Base-by-base conservation (phyloP, 53 echinoderm and acorn worm species). In the Echinometra lucunter region DNA sequence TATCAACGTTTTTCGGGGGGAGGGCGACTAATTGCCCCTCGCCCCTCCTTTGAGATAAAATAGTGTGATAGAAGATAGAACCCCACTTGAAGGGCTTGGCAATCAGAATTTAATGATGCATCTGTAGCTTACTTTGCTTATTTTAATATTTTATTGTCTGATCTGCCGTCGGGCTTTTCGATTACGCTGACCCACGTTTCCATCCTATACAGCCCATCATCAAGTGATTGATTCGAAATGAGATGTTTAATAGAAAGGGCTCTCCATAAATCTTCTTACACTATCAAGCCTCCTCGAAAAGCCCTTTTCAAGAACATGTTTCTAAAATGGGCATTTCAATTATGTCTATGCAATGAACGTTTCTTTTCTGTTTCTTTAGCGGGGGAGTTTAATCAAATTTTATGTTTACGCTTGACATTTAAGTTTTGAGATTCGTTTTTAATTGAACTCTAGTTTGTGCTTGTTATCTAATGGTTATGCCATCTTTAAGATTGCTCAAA, bases 41-140 rank as follows among this genome's bases (percentile, higher is more conserved):
- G n/a, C n/a, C n/a, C n/a, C n/a, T n/a, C n/a, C n/a, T n/a, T n/a
- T n/a, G n/a, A n/a, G n/a, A n/a, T n/a, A n/a, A n/a, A n/a, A n/a
- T n/a, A n/a, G n/a, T n/a, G n/a, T n/a, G 72, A 72, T 72, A 16
- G 28, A 13, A 13, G 72, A 13, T 34, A 35, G 1, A 15, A 72
- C 72, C 72, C 34, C 15, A 72, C 72, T 72, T 10, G 72, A 72
- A 13, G 81, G 81, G 23, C 42, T 44, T 81, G 18, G 15, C 81
- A 81, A 81, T 81, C 81, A 81, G 9, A 42, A 42, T 42, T 2
- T 38, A 81, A 81, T 81, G 40, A 81, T 44, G 81, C 81, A 81
- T 81, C 81, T 42, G 44, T 81, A n/a, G n/a, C n/a, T 44, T 81
- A 44, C 81, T 81, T 81, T 81, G 81, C 81, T 81, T 37, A 21